Evolutionary conservation across 1,140 invertebrate species (phyloP).

Genomic region (Nasonia vitripennis): DNA sequence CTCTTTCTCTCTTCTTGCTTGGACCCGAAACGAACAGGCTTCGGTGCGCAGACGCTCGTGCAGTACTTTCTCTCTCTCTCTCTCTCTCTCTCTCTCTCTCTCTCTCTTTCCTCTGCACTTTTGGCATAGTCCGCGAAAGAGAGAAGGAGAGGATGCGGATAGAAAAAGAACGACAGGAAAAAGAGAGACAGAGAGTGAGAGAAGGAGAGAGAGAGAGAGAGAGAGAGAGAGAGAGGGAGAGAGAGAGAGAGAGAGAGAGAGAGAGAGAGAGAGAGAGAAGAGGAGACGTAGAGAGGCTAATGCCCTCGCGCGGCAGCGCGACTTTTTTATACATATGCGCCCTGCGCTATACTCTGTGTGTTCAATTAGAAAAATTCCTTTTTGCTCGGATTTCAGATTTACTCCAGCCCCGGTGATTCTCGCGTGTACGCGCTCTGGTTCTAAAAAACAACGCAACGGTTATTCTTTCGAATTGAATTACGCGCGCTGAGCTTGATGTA

Average conservation of each 20-base stretch:
- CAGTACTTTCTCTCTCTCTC: not conserved
- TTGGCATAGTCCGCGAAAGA: constrained; percentile 41
- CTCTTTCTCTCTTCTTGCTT: not conserved
- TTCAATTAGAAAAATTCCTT: not conserved
- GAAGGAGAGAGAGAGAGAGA: not conserved
- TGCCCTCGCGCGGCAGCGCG: constrained; percentile 19
- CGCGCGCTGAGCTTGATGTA: not conserved
- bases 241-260: not conserved
- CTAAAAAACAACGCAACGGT: not conserved
- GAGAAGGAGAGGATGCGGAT: constrained; percentile 39
- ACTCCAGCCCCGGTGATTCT: not conserved
- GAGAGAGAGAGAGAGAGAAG: constrained; percentile 15
- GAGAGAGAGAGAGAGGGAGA: constrained; percentile 22
- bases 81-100: not conserved
- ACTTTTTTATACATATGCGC: constrained; percentile 10
- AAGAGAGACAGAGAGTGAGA: constrained; percentile 1
- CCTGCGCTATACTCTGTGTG: not conserved
- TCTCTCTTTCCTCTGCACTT: constrained; percentile 29
- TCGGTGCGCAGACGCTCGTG: constrained; percentile 25
- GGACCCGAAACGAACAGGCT: constrained; percentile 50
- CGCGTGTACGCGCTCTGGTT: not conserved
- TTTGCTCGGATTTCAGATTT: constrained; percentile 2
- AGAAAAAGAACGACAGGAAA: constrained; percentile 47
- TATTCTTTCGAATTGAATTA: not conserved
- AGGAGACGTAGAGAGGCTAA: constrained; percentile 32